Evolutionary conservation across 2,113 vertebrate species (phyloP).

Genomic region (Hypomesus transpacificus): DNA sequence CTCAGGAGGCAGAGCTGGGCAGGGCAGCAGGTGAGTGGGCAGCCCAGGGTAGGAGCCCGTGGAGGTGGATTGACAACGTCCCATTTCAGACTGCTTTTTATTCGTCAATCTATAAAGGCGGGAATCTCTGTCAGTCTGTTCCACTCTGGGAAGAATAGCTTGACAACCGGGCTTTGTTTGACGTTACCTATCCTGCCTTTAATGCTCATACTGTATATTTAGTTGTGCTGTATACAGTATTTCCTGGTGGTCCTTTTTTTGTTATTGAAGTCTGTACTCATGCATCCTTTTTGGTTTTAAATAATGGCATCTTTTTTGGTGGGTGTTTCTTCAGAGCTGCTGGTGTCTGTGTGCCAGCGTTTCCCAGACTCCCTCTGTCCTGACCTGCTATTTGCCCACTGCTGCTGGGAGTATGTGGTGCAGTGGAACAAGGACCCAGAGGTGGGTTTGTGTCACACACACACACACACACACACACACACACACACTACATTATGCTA

Average conservation of each 20-base stretch:
- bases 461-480: conserved; percentile 8
- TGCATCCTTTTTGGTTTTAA: not conserved
- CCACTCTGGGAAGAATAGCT: no score
- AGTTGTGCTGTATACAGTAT: no score
- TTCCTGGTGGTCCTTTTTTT: no score
- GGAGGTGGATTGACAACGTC: conserved; percentile 9
- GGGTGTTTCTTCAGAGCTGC: conserved; percentile 72
- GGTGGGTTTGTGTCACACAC: conserved; percentile 63
- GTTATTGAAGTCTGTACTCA: no score
- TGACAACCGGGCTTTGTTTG: no score
- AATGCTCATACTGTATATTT: no score
- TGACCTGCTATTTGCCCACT: conserved; percentile 88
- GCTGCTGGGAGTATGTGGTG: conserved; percentile 95
- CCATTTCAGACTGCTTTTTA: no score
- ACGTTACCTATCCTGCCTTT: no score
- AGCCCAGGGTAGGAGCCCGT: conserved; percentile 12
- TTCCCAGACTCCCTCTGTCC: conserved; percentile 91
- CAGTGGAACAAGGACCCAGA: conserved; percentile 99
- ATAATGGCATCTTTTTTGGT: not conserved
- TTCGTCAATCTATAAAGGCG: no score
- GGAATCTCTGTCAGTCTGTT: no score
- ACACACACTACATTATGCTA: not conserved
- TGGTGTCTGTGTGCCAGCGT: conserved; percentile 78
- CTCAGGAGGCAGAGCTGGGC: conserved; percentile 26
- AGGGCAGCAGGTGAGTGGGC: conserved; percentile 48